phyloP scores from a whole-genome alignment of 2,888 invertebrate genomes.

The Ditula angustiorana region DNA sequence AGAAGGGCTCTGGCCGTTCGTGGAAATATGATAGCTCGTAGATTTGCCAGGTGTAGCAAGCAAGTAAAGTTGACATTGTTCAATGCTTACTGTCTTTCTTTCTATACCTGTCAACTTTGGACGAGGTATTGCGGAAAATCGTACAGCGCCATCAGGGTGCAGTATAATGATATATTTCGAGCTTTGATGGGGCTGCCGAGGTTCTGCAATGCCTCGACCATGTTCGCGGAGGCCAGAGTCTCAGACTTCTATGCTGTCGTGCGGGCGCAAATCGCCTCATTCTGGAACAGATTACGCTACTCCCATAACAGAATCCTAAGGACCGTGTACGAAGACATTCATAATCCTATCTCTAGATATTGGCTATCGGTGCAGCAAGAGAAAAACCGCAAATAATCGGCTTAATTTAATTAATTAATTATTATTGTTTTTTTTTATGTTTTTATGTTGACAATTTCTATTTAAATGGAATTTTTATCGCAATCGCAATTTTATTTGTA shows the following conservation, averaged over 20 bases:
- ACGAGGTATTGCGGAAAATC: not conserved
- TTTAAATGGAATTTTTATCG: too few relatives aligned
- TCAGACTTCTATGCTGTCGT: conserved; percentile 6
- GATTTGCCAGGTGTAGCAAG: not conserved
- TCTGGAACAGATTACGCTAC: too few relatives aligned
- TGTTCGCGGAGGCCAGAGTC: not conserved
- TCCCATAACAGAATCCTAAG: too few relatives aligned
- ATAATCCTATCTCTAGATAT: too few relatives aligned
- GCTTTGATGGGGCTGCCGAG: not conserved
- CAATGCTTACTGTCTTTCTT: not conserved
- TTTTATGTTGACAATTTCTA: too few relatives aligned
- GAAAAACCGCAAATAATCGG: too few relatives aligned
- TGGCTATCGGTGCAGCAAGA: too few relatives aligned
- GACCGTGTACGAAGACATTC: too few relatives aligned
- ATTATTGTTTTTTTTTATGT: too few relatives aligned
- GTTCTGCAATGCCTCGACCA: too few relatives aligned
- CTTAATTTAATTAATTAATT: too few relatives aligned
- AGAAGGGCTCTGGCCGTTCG: not conserved
- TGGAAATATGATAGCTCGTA: not conserved
- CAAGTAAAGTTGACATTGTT: not conserved
- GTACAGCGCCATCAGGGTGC: conserved; percentile 6
- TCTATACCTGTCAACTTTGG: not conserved
- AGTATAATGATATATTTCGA: conserved; percentile 10
- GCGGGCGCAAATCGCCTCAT: not conserved
- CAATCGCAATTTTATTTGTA: too few relatives aligned